Base-by-base conservation (phyloP, 2,113 vertebrate genomes). In the Lagenorhynchus albirostris region DNA sequence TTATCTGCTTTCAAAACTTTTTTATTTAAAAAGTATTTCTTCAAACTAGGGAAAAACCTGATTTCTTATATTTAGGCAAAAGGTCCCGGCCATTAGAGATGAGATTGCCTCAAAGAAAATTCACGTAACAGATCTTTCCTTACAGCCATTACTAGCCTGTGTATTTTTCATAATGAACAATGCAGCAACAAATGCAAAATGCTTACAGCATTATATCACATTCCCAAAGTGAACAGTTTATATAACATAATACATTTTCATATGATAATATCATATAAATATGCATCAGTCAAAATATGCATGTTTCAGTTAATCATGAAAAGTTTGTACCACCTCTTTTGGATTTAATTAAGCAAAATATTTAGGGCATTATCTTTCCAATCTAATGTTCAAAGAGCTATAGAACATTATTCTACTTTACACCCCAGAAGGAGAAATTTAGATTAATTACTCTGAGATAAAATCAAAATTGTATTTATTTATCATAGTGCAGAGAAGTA, bases 281-380 rank as follows among this genome's bases (percentile, higher is more conserved):
- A 99, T 98, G 98, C 98, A 99, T 98, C 98, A 98, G 97, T 98
- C 98, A 95, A 98, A 97, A 97, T 84, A 95, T 71, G 97, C 98
- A 98, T 98, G 98, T 98, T 99, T 99, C 99, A 99, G 99, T 99
- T 99, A 99, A 99, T 99, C 98, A 98, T 98, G 98, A 98, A 98
- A 98, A 99, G 97, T 98, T 96, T 98, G 87, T 88, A 98, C 98
- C 97, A 97, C 98, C 98, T 98, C 98, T 98, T 99, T 98, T 99
- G 98, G 96, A 98, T 98, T 98, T 98, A 99, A 98, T 98, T 98
- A 99, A 98, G 88, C 97, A 98, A 97, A 98, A 98, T 98, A 96
- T 97, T 98, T 97, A 97, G 82, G 31, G 5, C 29, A 70, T 87
- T 96, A 95, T 94, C 50, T 92, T 98, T 98, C 97, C 94, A 97